Conservation (phyloP, 2,888 invertebrate species). For the Melanophora roralis region DNA sequence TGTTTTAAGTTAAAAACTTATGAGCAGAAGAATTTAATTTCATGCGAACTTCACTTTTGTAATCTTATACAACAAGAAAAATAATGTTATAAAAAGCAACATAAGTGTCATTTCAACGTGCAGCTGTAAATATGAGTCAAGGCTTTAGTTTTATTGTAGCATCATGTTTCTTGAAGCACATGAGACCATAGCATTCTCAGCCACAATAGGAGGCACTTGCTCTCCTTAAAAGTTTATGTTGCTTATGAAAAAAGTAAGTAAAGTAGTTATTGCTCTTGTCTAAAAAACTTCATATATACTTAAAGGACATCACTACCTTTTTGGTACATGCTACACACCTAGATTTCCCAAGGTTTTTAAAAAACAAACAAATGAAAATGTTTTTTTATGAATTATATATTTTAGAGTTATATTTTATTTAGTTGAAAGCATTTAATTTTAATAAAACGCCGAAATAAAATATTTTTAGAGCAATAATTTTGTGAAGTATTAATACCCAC, state of each 20-base stretch:
- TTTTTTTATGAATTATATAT: too few relatives aligned
- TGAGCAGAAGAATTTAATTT: slow-evolving; percentile 23
- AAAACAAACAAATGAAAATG: too few relatives aligned
- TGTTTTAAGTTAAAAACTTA: neutral
- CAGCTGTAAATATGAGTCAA: neutral
- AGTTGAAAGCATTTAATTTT: too few relatives aligned
- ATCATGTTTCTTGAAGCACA: too few relatives aligned
- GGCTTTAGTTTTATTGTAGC: too few relatives aligned
- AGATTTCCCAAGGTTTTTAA: slow-evolving; percentile 3
- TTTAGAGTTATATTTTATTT: too few relatives aligned
- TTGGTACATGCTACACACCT: neutral
- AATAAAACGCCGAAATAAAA: too few relatives aligned
- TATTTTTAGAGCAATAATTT: too few relatives aligned
- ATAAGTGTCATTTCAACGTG: slow-evolving; percentile 39
- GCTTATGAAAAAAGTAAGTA: slow-evolving; percentile 11
- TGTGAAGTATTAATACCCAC: too few relatives aligned
- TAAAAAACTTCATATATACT: slow-evolving; percentile 12
- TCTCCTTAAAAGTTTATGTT: slow-evolving; percentile 53
- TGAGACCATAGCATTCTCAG: neutral
- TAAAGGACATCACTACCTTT: neutral
- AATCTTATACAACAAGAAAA: neutral
- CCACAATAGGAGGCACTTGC: slow-evolving; percentile 37
- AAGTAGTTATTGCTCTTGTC: slow-evolving; percentile 1
- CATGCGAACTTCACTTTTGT: neutral
- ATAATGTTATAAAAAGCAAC: slow-evolving; percentile 25